These are phyloP conservation scores for Catostomus latipinnis DNA, from an alignment of 2,797 vertebrate genomes.

Conservation along the genomic window DNA sequence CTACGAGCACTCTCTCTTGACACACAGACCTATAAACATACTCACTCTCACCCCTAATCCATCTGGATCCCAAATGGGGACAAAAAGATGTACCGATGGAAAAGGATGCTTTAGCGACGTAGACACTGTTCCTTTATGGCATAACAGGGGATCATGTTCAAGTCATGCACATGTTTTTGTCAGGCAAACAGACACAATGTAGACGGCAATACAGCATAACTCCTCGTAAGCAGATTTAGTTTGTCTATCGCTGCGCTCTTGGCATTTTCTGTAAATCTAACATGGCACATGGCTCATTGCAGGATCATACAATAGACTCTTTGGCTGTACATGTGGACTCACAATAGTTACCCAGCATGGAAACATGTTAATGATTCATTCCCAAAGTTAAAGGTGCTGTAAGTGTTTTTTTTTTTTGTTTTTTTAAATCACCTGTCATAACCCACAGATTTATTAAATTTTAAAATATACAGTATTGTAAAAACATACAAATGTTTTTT, in stretches of 20 bases:
- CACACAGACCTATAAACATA: constrained; percentile 31
- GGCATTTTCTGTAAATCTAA: neutral
- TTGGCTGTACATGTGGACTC: too few species aligned
- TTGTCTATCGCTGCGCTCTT: neutral
- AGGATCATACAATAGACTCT: too few species aligned
- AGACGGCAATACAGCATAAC: neutral
- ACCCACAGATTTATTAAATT: too few species aligned
- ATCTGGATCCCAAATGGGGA: constrained; percentile 43
- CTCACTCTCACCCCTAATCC: constrained; percentile 49
- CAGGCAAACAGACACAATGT: neutral
- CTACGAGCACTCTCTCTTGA: constrained; percentile 4
- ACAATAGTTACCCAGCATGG: neutral
- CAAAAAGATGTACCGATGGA: constrained; percentile 16
- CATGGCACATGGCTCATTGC: neutral
- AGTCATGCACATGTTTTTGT: neutral
- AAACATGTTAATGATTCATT: neutral
- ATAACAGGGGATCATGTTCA: neutral
- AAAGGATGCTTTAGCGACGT: too few species aligned
- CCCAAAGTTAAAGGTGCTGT: too few species aligned
- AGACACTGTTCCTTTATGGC: neutral
- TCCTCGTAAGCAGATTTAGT: neutral
- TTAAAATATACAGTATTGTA: too few species aligned
- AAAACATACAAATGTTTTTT: too few species aligned
- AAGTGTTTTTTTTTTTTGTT: too few species aligned
- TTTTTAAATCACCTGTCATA: too few species aligned